These are phyloP conservation scores for Pandemis cinnamomeana DNA, from an alignment of 2,888 invertebrate genomes.

Conservation along the genomic window DNA sequence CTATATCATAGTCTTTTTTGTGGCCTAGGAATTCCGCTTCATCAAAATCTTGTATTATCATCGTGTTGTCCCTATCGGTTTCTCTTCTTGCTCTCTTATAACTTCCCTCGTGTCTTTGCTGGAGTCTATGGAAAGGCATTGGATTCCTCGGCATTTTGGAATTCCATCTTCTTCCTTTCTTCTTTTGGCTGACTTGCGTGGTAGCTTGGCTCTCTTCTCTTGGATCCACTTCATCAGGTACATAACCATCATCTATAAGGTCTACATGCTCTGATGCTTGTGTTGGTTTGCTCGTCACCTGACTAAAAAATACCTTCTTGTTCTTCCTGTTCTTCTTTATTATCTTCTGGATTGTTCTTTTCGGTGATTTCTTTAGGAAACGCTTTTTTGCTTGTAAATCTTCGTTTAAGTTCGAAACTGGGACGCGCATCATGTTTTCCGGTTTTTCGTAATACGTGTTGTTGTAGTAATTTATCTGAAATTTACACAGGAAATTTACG, in stretches of 20 bases:
- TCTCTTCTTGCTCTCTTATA: conserved; percentile 58
- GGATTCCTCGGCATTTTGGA: conserved; percentile 61
- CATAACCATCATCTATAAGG: conserved; percentile 49
- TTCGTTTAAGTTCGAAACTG: conserved; percentile 54
- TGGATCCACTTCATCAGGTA: conserved; percentile 49
- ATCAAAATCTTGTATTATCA: conserved; percentile 70
- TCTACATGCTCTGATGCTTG: conserved; percentile 45
- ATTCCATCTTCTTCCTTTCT: conserved; percentile 55
- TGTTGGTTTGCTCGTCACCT: conserved; percentile 53
- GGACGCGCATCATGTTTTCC: conserved; percentile 67
- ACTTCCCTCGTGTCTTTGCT: conserved; percentile 49
- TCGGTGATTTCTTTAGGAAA: conserved; percentile 63
- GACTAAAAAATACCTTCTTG: conserved; percentile 56
- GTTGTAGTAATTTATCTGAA: conserved; percentile 49
- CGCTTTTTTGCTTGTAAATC: conserved; percentile 56
- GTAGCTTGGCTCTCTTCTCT: conserved; percentile 54
- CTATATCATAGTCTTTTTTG: conserved; percentile 59
- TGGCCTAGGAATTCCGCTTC: conserved; percentile 65
- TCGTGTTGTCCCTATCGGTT: conserved; percentile 54
- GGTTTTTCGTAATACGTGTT: conserved; percentile 66
- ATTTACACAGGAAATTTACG: neutral
- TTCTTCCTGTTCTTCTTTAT: conserved; percentile 68
- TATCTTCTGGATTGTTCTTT: conserved; percentile 74
- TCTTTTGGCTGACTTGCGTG: conserved; percentile 57
- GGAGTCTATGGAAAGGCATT: conserved; percentile 66